Base-by-base conservation (phyloP, 2,888 invertebrate genomes). In the Synanthedon formicaeformis region DNA sequence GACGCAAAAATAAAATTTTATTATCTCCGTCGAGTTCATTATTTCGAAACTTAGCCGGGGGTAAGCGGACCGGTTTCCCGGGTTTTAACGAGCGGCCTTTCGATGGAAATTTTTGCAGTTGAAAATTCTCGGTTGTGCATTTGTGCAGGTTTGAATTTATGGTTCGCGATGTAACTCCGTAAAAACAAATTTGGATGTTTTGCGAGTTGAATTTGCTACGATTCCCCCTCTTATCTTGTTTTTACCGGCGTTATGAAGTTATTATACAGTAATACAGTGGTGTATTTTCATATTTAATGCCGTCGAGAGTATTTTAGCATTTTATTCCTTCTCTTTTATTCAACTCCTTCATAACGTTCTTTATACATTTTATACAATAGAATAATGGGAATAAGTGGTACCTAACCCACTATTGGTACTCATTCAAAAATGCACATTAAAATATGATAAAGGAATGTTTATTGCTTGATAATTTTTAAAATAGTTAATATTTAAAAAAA, bases 11-110 rank as follows among this genome's bases (percentile, higher is more conserved):
- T 83, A 81, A 75, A 75, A 77, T 83, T 80, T 78, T 84, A 81
- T 83, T 82, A 82, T 81, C 72, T 71, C 67, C 66, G 61, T 60
- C 62, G 73, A 73, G 76, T 81, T 83, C 81, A 83, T 85, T 84
- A 83, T 81, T 79, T 66, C 66, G 67, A 66, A 80, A 78, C 70
- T 78, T 71, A 71, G 70, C 65, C 69, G 70, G 66, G 66, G 67
- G 63, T 66, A 60, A 64, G 59, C 59, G 34, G 34, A 34, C 34
- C 58, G 59, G 64, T 61, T 66, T 65, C 60, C 66, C 62, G 66
- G 58, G 60, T 54, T 64, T 72, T 80, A 79, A 80, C 77, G 78
- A 81, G 79, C 70, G 63, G 60, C 58, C 56, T 62, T 61, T 63
- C 64, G 56, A 61, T 63, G 60, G 62, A 65, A 67, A 60, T 65